These are phyloP conservation scores for Teleopsis dalmanni DNA, from an alignment of 1,140 invertebrate genomes.

Conservation along the genomic window DNA sequence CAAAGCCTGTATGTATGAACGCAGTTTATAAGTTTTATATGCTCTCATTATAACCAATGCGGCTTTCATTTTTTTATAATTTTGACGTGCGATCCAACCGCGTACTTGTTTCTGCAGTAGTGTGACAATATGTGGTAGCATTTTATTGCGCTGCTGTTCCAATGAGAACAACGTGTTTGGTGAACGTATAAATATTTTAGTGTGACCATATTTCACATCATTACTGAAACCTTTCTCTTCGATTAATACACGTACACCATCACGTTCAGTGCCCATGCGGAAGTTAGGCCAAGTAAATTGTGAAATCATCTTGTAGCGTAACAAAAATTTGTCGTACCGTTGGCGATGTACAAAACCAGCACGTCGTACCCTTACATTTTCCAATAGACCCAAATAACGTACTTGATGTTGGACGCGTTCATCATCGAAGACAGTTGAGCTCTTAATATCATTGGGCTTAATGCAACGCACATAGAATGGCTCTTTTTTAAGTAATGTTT, in stretches of 20 bases:
- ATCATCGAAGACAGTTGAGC: slow-evolving; percentile 58
- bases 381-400: slow-evolving; percentile 80
- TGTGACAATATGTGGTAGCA: slow-evolving; percentile 83
- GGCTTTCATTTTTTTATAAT: slow-evolving; percentile 79
- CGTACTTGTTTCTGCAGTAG: slow-evolving; percentile 92
- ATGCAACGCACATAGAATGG: slow-evolving; percentile 95
- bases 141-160: slow-evolving; percentile 71
- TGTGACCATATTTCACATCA: slow-evolving; percentile 90
- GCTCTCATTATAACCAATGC: slow-evolving; percentile 70
- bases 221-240: slow-evolving; percentile 66
- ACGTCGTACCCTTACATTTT: slow-evolving; percentile 87
- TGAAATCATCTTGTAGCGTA: slow-evolving; percentile 92
- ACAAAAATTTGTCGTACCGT: slow-evolving; percentile 76
- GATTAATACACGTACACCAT: slow-evolving; percentile 77
- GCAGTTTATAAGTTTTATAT: slow-evolving; percentile 80
- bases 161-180: slow-evolving; percentile 83
- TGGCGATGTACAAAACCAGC: slow-evolving; percentile 91
- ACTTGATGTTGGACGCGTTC: slow-evolving; percentile 83
- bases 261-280: slow-evolving; percentile 62
- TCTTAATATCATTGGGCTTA: slow-evolving; percentile 92
- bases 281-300: slow-evolving; percentile 93
- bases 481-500: slow-evolving; percentile 83
- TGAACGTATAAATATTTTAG: slow-evolving; percentile 89
- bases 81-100: slow-evolving; percentile 68
- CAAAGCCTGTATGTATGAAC: slow-evolving; percentile 67